Percentiles rank a stretch among this genome's conserved stretches.
Conservation (phyloP, 2,113 vertebrate species). For the Arenaria interpres region DNA sequence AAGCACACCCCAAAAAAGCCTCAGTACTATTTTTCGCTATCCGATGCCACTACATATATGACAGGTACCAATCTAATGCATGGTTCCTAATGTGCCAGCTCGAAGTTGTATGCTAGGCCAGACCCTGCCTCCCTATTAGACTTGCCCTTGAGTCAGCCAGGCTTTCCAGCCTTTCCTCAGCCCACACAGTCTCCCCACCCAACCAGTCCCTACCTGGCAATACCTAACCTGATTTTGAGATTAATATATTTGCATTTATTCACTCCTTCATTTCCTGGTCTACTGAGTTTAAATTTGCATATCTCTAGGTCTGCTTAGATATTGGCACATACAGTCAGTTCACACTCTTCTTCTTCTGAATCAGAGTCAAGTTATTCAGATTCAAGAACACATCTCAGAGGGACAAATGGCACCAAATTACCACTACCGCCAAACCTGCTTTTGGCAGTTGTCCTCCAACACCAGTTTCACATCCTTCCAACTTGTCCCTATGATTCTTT, state of each 20-base stretch:
- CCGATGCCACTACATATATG: not conserved
- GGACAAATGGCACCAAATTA: not conserved
- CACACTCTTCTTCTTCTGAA: not conserved
- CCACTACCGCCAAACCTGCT: not conserved
- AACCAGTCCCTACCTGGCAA: not conserved
- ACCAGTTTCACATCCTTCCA: not conserved
- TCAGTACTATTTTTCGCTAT: not conserved
- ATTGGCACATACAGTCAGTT: not conserved
- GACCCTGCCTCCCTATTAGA: not conserved
- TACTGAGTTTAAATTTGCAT: slow-evolving; percentile 26
- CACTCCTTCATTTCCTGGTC: slow-evolving; percentile 41
- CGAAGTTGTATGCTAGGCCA: not conserved
- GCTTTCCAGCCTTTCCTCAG: not conserved
- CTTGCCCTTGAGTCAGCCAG: not conserved
- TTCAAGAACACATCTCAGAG: not conserved
- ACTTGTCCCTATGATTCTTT: not conserved
- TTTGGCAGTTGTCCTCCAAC: not conserved
- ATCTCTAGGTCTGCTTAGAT: not conserved
- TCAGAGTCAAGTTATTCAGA: not conserved
- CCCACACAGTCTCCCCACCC: not conserved
- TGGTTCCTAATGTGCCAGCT: not conserved
- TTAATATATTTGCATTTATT: slow-evolving; percentile 37
- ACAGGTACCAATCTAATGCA: not conserved
- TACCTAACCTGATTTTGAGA: slow-evolving; percentile 15
- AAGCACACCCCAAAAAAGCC: not conserved